These are phyloP conservation scores for Gonioctena quinquepunctata DNA, from an alignment of 1,140 invertebrate species.

Conservation along the genomic window DNA sequence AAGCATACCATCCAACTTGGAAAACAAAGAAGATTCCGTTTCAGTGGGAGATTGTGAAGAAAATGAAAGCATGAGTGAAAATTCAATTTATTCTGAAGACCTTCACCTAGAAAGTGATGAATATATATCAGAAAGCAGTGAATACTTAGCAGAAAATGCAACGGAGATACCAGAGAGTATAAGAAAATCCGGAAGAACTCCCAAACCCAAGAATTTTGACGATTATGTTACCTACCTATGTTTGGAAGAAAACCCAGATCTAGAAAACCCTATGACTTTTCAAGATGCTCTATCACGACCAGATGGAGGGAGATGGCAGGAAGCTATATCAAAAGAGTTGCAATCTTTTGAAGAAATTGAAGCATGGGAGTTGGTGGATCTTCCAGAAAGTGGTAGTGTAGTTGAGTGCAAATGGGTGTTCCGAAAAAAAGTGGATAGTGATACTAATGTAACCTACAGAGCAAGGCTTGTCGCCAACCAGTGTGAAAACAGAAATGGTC, in stretches of 20 bases:
- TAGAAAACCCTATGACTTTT: neutral
- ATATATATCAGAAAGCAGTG: no score
- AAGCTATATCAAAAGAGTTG: neutral
- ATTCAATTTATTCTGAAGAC: no score
- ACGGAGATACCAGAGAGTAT: no score
- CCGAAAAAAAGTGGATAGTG: neutral
- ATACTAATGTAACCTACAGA: conserved; percentile 25
- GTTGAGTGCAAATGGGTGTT: neutral
- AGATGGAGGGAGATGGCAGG: neutral
- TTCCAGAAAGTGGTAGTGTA: neutral
- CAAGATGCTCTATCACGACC: neutral
- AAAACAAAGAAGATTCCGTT: no score
- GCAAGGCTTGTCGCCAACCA: conserved; percentile 51
- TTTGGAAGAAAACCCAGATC: neutral
- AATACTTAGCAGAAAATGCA: no score
- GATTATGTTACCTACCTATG: neutral
- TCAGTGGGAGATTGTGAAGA: no score
- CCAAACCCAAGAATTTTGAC: neutral
- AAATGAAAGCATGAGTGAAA: no score
- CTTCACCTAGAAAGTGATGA: no score
- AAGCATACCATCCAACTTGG: no score
- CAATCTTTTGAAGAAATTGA: neutral
- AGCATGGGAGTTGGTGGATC: neutral
- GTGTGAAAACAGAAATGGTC: no score
- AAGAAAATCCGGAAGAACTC: neutral